Conservation (phyloP, 2,888 invertebrate genomes). For the Apodemia hepburni region DNA sequence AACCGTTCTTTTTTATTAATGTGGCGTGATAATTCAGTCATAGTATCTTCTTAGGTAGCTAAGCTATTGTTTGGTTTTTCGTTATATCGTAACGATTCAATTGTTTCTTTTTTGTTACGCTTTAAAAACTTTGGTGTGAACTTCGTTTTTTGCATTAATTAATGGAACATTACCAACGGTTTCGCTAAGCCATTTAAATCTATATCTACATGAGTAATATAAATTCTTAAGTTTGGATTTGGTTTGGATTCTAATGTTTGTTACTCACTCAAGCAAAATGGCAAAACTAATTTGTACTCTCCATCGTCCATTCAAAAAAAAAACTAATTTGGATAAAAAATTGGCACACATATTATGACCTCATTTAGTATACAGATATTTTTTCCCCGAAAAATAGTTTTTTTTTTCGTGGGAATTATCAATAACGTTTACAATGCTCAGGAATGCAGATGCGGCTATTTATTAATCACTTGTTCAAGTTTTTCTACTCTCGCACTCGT, state of each 20-base stretch:
- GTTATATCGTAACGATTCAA: conserved; percentile 5
- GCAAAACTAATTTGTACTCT: background rate
- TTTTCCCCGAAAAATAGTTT: too few species aligned
- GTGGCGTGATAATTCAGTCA: conserved; percentile 8
- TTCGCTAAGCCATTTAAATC: background rate
- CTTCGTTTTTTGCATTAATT: conserved; percentile 4
- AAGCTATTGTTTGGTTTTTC: conserved; percentile 6
- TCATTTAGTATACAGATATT: too few species aligned
- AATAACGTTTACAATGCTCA: too few species aligned
- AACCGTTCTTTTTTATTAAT: background rate
- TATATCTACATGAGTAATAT: background rate
- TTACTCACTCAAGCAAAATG: background rate
- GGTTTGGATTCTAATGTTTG: too few species aligned
- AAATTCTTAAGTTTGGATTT: background rate
- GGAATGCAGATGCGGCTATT: too few species aligned
- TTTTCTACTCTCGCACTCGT: background rate
- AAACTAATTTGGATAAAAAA: background rate
- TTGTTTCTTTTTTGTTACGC: conserved; percentile 10
- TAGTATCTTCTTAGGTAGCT: background rate
- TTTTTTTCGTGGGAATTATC: too few species aligned
- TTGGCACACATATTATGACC: too few species aligned
- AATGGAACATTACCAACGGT: background rate
- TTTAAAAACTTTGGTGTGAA: conserved; percentile 1
- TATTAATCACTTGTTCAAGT: background rate
- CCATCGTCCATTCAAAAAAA: too few species aligned